Base-by-base conservation (phyloP, 2,113 vertebrate species). In the Myotis brandtii region DNA sequence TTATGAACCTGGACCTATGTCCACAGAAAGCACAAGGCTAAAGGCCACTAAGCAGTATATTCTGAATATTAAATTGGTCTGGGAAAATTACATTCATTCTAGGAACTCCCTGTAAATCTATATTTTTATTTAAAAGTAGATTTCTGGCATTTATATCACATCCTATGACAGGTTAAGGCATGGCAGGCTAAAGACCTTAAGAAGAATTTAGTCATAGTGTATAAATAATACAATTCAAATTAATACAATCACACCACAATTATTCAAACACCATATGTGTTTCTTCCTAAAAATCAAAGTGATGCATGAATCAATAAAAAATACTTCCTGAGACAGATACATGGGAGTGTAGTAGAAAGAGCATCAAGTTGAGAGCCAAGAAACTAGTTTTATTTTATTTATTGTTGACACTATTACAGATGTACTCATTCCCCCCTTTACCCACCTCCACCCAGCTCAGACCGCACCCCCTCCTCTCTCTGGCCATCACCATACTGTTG, bases 281-380 rank as follows among this genome's bases (percentile, higher is more conserved):
- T 81, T 83, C 50, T 82, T 59, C 79, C 40, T 77, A 95, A 92
- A 92, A 64, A 37, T 86, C 59, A 83, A 91, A 96, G 17, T 13
- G 40, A 84, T 82, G 20, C 0, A 69, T 27, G 76, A 52, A 48
- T n/a, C 50, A 50, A 11, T 46, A 11, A 46, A 46, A 46, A 46
- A 46, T 18, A 77, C 3, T 73, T 59, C 9, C 56, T 75, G 25
- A 11, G 20, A 52, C 27, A 92, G 23, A 95, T 8, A 34, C 25
- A 62, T 16, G 7, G 34, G 66, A 34, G 37, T 72, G 6, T 30
- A 48, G 5, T 23, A 93, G 89, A 91, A 91, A 86, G 17, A 85
- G 2, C 27, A 69, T 27, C 12, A 87, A 17, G 9, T 37, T 69
- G 43, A 43, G 43, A 43, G 43, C 43, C 43, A 43, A 43, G 43